Evolutionary conservation across 2,888 invertebrate genomes (phyloP).

Genomic region (Phania funesta): DNA sequence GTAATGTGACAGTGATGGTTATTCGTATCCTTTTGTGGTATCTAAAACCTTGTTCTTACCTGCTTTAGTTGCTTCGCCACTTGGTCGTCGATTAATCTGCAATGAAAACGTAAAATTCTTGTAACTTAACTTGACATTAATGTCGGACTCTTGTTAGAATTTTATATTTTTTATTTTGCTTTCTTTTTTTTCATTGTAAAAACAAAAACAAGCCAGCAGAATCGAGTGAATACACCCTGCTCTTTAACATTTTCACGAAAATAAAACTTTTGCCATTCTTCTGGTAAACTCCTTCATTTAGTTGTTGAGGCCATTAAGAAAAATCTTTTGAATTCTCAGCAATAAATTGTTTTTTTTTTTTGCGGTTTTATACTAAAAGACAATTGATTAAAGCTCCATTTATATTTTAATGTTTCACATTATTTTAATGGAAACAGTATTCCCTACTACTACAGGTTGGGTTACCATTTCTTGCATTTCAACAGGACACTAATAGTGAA

Average conservation of each 20-base stretch:
- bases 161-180: slow-evolving; percentile 12
- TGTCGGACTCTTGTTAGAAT: slow-evolving; percentile 59
- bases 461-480: too few relatives aligned
- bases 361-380: slow-evolving; percentile 38
- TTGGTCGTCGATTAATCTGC: slow-evolving; percentile 62
- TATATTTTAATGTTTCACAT: too few relatives aligned
- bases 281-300: slow-evolving; percentile 12
- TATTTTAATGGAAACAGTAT: too few relatives aligned
- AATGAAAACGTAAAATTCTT: slow-evolving; percentile 69
- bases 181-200: slow-evolving; percentile 36
- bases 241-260: neutral
- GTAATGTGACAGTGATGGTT: neutral
- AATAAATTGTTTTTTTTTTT: slow-evolving; percentile 32
- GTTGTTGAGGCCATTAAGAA: slow-evolving; percentile 47
- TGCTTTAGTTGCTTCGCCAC: slow-evolving; percentile 39
- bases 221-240: neutral
- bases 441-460: too few relatives aligned
- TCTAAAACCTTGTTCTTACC: slow-evolving; percentile 15
- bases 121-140: slow-evolving; percentile 69
- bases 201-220: neutral
- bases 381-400: neutral
- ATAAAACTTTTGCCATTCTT: slow-evolving; percentile 13
- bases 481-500: too few relatives aligned
- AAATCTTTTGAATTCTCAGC: slow-evolving; percentile 42
- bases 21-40: slow-evolving; percentile 22